A percentile compares a stretch with the other conserved stretches of the same genome.
Conservation (phyloP, 2,113 vertebrate genomes). For the Cryptotis parvus region DNA sequence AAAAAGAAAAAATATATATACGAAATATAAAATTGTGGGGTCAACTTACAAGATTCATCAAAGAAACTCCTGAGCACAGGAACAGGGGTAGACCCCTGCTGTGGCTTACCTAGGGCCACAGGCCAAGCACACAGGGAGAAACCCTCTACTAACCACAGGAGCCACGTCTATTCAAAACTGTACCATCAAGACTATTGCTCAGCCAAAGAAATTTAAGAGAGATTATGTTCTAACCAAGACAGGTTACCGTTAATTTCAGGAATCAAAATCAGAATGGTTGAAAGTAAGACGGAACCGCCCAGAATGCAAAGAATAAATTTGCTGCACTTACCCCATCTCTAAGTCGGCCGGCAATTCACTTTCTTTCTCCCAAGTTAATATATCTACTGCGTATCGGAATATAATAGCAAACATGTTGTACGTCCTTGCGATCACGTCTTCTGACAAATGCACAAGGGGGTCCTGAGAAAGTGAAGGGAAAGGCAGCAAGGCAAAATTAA, state of each 20-base stretch:
- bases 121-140: background rate
- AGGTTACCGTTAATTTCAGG: slow-evolving; percentile 15
- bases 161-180: slow-evolving; percentile 18
- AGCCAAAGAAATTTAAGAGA: slow-evolving; percentile 22
- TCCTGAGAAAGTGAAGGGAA: slow-evolving; percentile 88
- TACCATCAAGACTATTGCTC: background rate
- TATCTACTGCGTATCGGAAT: slow-evolving; percentile 96
- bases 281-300: background rate
- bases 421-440: slow-evolving; percentile 93
- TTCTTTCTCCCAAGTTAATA: slow-evolving; percentile 97
- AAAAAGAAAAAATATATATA: too few species aligned
- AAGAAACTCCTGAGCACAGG: background rate
- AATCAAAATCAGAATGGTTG: slow-evolving; percentile 36
- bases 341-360: slow-evolving; percentile 92
- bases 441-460: slow-evolving; percentile 92
- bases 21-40: background rate
- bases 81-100: background rate
- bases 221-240: background rate
- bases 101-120: background rate
- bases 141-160: background rate
- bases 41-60: slow-evolving; percentile 29
- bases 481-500: background rate
- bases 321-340: slow-evolving; percentile 91
- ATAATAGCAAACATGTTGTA: slow-evolving; percentile 95
- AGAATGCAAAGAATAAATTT: slow-evolving; percentile 52